A percentile compares a stretch with the other conserved stretches of the same genome.
These are phyloP conservation scores for Drosophila histrio DNA, from an alignment of 2,888 invertebrate genomes.

Conservation along the genomic window DNA sequence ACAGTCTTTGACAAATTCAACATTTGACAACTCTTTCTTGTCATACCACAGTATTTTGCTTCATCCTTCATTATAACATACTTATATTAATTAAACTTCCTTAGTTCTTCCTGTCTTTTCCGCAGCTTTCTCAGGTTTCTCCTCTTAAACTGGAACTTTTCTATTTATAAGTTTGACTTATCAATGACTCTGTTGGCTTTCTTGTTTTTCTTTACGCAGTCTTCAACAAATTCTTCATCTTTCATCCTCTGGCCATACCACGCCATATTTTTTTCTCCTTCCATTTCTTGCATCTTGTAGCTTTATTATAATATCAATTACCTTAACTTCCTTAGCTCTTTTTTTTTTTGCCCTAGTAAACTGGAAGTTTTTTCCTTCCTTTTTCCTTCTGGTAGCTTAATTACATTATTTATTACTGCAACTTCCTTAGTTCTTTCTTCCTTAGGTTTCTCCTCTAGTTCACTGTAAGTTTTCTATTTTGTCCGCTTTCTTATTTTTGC, in stretches of 20 bases:
- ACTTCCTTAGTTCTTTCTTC: not conserved
- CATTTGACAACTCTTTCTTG: not conserved
- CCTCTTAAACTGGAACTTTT: not conserved
- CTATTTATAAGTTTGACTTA: not conserved
- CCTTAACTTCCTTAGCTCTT: not conserved
- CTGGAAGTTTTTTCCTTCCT: not conserved
- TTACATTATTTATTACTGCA: not conserved
- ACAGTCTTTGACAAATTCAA: not conserved
- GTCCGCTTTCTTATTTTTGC: slow-evolving; percentile 10
- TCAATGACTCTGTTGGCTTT: not conserved
- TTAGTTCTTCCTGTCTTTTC: not conserved
- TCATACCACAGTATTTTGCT: not conserved
- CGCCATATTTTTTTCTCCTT: not conserved
- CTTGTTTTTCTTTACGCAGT: not conserved
- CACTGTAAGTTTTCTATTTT: not conserved
- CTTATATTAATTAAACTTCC: not conserved
- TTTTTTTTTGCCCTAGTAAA: too few species aligned
- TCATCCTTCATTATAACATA: too few species aligned
- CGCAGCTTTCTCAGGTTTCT: not conserved
- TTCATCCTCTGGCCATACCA: not conserved
- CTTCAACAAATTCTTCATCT: not conserved
- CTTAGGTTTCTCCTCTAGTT: not conserved
- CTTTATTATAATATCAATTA: not conserved
- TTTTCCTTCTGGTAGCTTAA: not conserved
- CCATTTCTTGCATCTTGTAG: not conserved